Evolutionary conservation across 64 coral and sea anemone genomes (phyloP), one percentile per base, ranked within the genome.

Genomic region (Acropora yongei): DNA sequence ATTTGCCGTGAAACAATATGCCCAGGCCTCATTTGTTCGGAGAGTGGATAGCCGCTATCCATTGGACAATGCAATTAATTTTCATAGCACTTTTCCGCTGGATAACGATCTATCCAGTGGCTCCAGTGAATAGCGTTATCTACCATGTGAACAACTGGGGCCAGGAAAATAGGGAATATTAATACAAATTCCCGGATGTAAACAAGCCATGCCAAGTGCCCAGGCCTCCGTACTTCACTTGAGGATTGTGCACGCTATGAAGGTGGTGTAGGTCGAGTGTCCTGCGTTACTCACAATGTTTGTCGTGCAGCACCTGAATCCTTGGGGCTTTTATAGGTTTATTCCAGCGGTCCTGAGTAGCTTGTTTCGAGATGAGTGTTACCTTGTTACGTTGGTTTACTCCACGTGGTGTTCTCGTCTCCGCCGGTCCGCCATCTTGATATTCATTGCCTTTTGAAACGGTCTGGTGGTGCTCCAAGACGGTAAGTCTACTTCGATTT

Each of bases 291-390:
- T 4, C n/a, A 73, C 6, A 1, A 0, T 73, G 5, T 73, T n/a
- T 30, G 17, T 73, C 69, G 18, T 73, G 69, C 69, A 73, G 69
- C 69, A 73, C 69, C 69, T 40, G 69, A 73, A 73, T 6, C 69
- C 69, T 73, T 39, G 0, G 17, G 69, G 8, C 9, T 73, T 73
- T 73, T 19, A 30, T 73, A 7, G 69, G n/a, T 6, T 73, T 73
- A 3, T 73, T 73, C n/a, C 69, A 73, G 30, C 0, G 18, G 19
- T 39, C 2, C 19, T 73, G 6, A 8, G 11, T 2, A 16, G 3
- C 9, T 67, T 67, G 10, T 30, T 73, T 30, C 30, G 30, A 30
- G 30, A 30, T 30, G 30, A 30, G 30, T 30, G 30, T 30, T 30
- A 30, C 30, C 41, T 39, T 39, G 69, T 73, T 73, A 39, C 69